Evolutionary conservation across 2,113 vertebrate genomes (phyloP), one percentile per base, ranked within the genome.

Genomic region (Xiphophorus maculatus): DNA sequence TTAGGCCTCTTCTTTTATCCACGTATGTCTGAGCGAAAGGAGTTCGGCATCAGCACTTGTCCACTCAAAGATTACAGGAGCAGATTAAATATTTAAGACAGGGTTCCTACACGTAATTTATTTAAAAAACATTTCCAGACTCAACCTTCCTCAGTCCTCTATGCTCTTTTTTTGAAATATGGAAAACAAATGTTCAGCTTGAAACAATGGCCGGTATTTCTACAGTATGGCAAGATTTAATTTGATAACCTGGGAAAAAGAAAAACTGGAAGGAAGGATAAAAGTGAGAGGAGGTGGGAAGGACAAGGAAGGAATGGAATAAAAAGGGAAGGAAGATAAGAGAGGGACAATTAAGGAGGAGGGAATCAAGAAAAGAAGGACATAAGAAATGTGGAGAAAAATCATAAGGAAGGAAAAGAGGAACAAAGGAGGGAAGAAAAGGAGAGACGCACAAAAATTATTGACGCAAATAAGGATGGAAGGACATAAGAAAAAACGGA

Each of bases 1-100:
- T 85, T 74, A 63, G 25, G 33, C 11, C 10, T 40, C n/a, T 75
- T 77, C 78, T 44, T 77, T 27, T 14, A 40, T 32, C 51, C 22
- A 19, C 51, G 0, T 9, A n/a, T n/a, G 17, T n/a, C 17, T 58
- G 51, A 19, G 44, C 19, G 44, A 48, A 19, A 58, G n/a, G 19
- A 54, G 25, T 58, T 58, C 25, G 9, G 22, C 22, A 3, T n/a
- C 1, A 58, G 51, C 22, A n/a, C 51, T 8, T 3, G 51, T 51
- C 51, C 22, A 10, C 51, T 58, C 22, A 58, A n/a, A n/a, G 51
- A 22, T n/a, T 58, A n/a, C n/a, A 58, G 25, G 51, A 58, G 51
- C 22, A 58, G 44, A 48, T 48, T 48, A 48, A 58, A 58, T 58
- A 58, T 58, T 58, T 9, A n/a, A n/a, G 51, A n/a, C 51, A n/a